Evolutionary conservation across 2,888 invertebrate genomes (phyloP).

Genomic region (Epinotia brunnichana): DNA sequence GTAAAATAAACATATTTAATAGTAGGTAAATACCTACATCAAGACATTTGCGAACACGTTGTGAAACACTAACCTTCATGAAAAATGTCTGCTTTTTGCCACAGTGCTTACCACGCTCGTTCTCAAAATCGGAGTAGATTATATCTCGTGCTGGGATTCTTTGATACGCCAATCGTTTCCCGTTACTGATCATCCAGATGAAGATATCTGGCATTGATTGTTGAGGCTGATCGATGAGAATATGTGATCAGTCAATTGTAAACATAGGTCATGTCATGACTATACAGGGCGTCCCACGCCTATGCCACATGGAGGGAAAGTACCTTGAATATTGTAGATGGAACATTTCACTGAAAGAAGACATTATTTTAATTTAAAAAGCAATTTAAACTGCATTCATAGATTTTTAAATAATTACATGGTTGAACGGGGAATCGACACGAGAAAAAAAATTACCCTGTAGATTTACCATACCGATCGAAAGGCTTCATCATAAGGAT

Average conservation of each 20-base stretch:
- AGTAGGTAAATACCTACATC: background rate
- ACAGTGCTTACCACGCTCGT: conserved; percentile 91
- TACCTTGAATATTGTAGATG: too few species aligned
- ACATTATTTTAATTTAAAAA: too few species aligned
- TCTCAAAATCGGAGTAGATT: conserved; percentile 90
- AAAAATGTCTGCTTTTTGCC: conserved; percentile 92
- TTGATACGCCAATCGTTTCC: conserved; percentile 93
- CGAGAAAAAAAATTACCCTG: too few species aligned
- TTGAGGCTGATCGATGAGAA: conserved; percentile 86
- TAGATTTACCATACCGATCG: too few species aligned
- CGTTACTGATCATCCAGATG: conserved; percentile 93
- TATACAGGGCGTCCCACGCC: too few species aligned
- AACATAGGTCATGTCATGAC: background rate
- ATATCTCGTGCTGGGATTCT: conserved; percentile 90
- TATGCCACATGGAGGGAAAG: too few species aligned
- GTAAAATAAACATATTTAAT: conserved; percentile 41
- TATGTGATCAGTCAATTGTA: background rate
- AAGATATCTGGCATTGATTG: conserved; percentile 94
- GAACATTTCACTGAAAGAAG: too few species aligned
- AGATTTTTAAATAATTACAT: too few species aligned
- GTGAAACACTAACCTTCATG: conserved; percentile 85
- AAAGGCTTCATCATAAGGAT: too few species aligned
- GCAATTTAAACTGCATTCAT: too few species aligned
- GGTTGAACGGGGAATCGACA: too few species aligned
- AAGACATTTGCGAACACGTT: background rate